A percentile compares a stretch with the other conserved stretches of the same genome.
Evolutionary conservation across 2,888 invertebrate species (phyloP).

Genomic region (Hybos culiciformis): DNA sequence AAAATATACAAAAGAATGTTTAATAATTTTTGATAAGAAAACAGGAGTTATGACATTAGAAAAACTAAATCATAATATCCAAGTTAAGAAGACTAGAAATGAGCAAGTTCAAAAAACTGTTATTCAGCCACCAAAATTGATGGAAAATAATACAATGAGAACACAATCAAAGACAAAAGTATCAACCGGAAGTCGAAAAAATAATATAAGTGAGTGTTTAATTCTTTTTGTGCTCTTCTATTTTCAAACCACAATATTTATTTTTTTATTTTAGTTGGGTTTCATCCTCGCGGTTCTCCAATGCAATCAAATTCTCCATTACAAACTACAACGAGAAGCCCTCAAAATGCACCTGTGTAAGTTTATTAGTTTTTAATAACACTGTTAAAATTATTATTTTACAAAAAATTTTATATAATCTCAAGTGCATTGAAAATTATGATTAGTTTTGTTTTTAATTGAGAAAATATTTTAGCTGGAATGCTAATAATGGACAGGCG

Average conservation of each 20-base stretch:
- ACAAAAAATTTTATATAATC: constrained; percentile 16
- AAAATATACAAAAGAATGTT: constrained; percentile 79
- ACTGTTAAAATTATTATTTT: too few relatives aligned
- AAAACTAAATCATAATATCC: constrained; percentile 79
- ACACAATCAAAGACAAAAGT: constrained; percentile 46
- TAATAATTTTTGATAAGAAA: constrained; percentile 80
- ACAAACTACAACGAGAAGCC: constrained; percentile 30
- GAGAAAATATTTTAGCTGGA: constrained; percentile 38
- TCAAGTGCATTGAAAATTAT: background rate
- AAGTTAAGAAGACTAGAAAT: constrained; percentile 77
- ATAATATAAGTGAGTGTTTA: constrained; percentile 29
- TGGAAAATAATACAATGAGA: constrained; percentile 44
- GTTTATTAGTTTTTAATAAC: constrained; percentile 14
- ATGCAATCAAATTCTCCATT: constrained; percentile 23
- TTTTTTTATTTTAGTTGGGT: constrained; percentile 30
- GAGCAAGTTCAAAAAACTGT: constrained; percentile 15
- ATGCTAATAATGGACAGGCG: constrained; percentile 48
- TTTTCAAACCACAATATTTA: background rate
- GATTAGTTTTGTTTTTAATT: background rate
- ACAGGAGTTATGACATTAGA: constrained; percentile 91
- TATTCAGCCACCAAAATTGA: constrained; percentile 18
- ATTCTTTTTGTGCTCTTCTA: constrained; percentile 13
- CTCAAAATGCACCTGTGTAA: constrained; percentile 35
- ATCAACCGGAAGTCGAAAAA: constrained; percentile 41
- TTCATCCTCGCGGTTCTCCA: constrained; percentile 44